Conservation (phyloP, 2,113 vertebrate species). For the Rhadina sibilatrix region DNA sequence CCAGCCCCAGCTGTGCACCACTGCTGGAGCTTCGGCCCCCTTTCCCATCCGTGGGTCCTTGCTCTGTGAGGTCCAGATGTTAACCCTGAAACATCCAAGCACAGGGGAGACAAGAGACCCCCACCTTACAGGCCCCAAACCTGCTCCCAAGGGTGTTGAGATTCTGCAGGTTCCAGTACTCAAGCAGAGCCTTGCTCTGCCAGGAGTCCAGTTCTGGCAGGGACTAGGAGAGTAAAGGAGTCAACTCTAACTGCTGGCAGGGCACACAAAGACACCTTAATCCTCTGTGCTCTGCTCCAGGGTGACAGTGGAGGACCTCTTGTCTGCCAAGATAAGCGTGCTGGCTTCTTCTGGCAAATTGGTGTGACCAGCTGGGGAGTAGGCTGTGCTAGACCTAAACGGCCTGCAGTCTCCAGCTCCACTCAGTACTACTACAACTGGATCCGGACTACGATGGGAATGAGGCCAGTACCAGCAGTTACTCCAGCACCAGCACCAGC, state of each 20-base stretch:
- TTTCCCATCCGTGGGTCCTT: not conserved
- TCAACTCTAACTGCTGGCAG: not conserved
- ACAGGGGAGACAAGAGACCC: not conserved
- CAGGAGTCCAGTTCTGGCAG: not conserved
- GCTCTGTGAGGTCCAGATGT: not conserved
- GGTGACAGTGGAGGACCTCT: not conserved
- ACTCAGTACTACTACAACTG: not conserved
- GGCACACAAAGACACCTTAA: not conserved
- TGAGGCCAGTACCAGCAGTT: rapidly evolving
- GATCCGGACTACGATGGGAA: rapidly evolving
- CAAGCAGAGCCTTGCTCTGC: not conserved
- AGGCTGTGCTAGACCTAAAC: not conserved
- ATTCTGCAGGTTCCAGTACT: not conserved
- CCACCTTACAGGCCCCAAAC: not conserved
- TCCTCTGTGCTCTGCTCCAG: not conserved
- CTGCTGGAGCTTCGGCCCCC: rapidly evolving
- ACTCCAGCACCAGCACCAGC: rapidly evolving
- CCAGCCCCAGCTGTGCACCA: rapidly evolving
- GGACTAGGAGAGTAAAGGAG: not conserved
- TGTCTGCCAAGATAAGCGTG: not conserved
- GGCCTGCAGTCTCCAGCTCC: not conserved
- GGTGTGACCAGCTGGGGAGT: not conserved
- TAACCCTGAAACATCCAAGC: not conserved
- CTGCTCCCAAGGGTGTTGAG: not conserved
- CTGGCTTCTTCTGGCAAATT: not conserved